A percentile compares a stretch with the other conserved stretches of the same genome.
Evolutionary conservation across 2,888 invertebrate genomes (phyloP).

Genomic region (Mesoligia furuncula): DNA sequence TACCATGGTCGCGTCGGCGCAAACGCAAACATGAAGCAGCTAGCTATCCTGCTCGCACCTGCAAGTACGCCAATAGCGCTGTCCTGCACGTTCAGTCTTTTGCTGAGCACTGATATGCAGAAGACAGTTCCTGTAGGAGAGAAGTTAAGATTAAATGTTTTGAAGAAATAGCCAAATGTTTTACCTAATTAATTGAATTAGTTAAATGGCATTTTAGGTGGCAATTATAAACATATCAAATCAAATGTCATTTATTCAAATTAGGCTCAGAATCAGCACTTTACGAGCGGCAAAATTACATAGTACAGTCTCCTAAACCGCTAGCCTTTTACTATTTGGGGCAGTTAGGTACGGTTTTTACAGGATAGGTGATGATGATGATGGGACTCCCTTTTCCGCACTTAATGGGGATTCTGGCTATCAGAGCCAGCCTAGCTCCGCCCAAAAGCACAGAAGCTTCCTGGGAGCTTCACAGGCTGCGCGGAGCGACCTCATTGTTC

Average conservation of each 20-base stretch:
- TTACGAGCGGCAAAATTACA: neutral
- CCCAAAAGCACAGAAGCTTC: too few species aligned
- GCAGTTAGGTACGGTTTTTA: neutral
- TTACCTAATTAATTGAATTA: neutral
- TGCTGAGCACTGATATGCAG: constrained; percentile 86
- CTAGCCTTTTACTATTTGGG: too few species aligned
- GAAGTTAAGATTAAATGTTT: neutral
- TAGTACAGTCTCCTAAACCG: neutral
- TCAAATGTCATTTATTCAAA: neutral
- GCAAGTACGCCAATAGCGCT: constrained; percentile 86
- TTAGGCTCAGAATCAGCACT: neutral
- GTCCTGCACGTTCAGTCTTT: constrained; percentile 85
- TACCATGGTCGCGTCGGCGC: constrained; percentile 86
- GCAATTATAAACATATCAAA: neutral
- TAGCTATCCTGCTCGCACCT: constrained; percentile 89
- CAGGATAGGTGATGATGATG: too few species aligned
- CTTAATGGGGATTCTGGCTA: too few species aligned
- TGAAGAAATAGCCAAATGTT: neutral
- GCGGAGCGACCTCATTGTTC: too few species aligned
- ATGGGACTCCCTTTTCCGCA: too few species aligned
- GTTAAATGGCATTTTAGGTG: neutral
- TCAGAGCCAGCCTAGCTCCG: too few species aligned
- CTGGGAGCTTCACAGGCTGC: too few species aligned
- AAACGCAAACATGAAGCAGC: constrained; percentile 88
- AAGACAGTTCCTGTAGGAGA: constrained; percentile 83